Percentiles rank a stretch among this genome's conserved stretches.
phyloP scores from a whole-genome alignment of 1,140 invertebrate genomes.

The Ectropis grisescens region DNA sequence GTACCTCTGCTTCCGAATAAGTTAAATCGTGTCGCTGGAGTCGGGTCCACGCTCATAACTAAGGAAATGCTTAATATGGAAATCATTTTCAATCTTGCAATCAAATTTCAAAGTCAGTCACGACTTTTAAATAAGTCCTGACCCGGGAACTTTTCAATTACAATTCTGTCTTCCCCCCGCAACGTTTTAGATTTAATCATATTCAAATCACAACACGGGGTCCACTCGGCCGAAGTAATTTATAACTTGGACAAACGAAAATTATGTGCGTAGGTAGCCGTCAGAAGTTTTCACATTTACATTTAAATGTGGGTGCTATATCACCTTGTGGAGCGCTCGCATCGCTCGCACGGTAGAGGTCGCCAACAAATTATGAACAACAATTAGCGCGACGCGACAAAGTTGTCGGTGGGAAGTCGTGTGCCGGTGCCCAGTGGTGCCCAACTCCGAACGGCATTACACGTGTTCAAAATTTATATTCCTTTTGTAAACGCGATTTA shows the following conservation, averaged over 20 bases:
- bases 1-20: conserved; percentile 29
- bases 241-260: conserved; percentile 42
- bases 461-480: conserved; percentile 12
- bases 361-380: conserved; percentile 50
- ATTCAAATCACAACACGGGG: conserved; percentile 22
- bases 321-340: conserved; percentile 36
- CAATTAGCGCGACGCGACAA: conserved; percentile 38
- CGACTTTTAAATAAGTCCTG: too few species aligned
- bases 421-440: too few species aligned
- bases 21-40: conserved; percentile 2
- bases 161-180: too few species aligned
- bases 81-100: too few species aligned
- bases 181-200: conserved; percentile 11
- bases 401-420: conserved; percentile 6
- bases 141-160: too few species aligned
- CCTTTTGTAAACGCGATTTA: conserved; percentile 1
- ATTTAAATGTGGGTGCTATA: conserved; percentile 48
- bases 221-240: conserved; percentile 15
- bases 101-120: too few species aligned
- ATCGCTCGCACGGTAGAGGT: too few species aligned
- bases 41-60: too few species aligned
- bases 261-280: conserved; percentile 46
- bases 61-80: too few species aligned
- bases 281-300: conserved; percentile 46
- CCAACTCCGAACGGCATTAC: too few species aligned